Evolutionary conservation across 2,113 vertebrate species (phyloP), one percentile per base, ranked within the genome.

Genomic region (Cheilinus undulatus): DNA sequence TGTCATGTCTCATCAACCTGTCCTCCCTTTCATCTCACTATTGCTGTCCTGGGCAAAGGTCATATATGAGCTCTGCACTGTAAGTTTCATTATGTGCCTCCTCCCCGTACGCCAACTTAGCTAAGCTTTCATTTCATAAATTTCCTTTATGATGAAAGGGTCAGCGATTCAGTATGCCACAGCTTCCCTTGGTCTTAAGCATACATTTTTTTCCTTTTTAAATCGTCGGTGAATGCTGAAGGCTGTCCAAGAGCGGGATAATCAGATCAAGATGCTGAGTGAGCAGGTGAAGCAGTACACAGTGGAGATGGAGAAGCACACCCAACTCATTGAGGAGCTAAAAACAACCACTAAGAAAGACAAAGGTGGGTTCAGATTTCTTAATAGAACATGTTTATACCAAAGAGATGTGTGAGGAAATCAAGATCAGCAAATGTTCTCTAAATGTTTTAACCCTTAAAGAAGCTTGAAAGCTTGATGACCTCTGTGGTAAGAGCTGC

Each of bases 211-310:
- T 34, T 34, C 3, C 8, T 42, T 74, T 50, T 38, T 13, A 14
- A 51, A 49, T 32, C 79, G 32, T 45, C 58, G 36, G 1, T 36
- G 5, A 67, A 73, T 78, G 17, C 30, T 24, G 19, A 56, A 99
- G 98, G 95, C 93, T 2, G 79, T 99, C 61, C 96, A 97, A 77
- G 97, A 97, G 46, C 85, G 97, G 82, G 97, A 99, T 78, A 92
- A 88, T 86, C 96, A 97, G 71, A 96, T 99, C 88, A 96, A 94
- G 86, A 86, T 96, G 86, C 94, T 99, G 54, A 95, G 93, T 53
- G 96, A 96, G 32, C 96, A 97, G 90, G 90, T 97, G 32, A 95
- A 96, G 82, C 95, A 96, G 43, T 97, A 97, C 56, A 99, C 97
- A 0, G 92, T 90, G 42, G 98, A 99, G 64, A 97, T 99, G 97